Base-by-base conservation (phyloP, 1,140 invertebrate species). In the Berghia stephanieae region DNA sequence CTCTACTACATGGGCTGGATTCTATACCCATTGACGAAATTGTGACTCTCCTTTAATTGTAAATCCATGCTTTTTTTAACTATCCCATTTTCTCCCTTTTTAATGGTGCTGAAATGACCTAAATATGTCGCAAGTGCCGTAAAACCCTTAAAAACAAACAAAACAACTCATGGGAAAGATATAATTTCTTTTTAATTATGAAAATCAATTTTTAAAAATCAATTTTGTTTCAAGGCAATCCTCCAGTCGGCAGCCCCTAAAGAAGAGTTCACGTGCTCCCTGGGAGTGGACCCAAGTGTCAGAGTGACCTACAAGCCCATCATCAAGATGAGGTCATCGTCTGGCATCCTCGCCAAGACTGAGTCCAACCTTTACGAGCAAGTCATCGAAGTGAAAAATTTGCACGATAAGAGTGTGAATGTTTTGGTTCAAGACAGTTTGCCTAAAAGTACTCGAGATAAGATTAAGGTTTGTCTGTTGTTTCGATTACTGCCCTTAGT, bases 271-370 rank as follows among this genome's bases (percentile, higher is more conserved):
- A 75, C 83, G 18, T 88, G 87, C 77, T 88, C 90, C 4, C 78
- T 90, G 31, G 90, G 90, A 57, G 88, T 89, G 24, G 90, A 91
- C 75, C 83, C 84, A 8, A 79, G 86, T 8, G 79, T 91, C 34
- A 86, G 86, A 74, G 83, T 91, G 6, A 82, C 77, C 10, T 90
- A 91, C 80, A 90, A 88, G 76, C 88, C 90, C n/a, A 40, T 79
- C 52, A 73, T 72, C 18, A 81, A 82, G 69, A 75, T 77, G 74
- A 77, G 66, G n/a, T 68, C 75, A 72, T 85, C 71, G 75, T 88
- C 79, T 69, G 82, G 55, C n/a, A 38, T 82, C 34, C 60, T 83
- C 44, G 86, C 81, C 34, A 84, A 83, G 68, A 78, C 81, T 6
- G 55, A 81, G 36, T 80, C 73, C 63, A 84, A 82, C 34, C 81